Evolutionary conservation across 2,888 invertebrate genomes (phyloP), one percentile per base, ranked within the genome.

Genomic region (Napeogenes sylphis): DNA sequence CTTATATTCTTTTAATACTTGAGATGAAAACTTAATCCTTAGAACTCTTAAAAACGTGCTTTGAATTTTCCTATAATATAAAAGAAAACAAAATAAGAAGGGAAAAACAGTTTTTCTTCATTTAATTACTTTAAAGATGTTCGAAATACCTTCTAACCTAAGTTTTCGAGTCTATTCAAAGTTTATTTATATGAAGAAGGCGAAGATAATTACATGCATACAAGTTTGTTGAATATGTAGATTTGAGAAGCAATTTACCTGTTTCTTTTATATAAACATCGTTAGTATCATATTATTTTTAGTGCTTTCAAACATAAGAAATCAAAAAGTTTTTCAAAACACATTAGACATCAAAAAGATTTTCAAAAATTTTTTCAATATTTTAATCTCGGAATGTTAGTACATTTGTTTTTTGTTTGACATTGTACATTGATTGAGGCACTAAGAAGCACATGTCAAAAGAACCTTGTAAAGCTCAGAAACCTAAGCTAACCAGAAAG

Each of bases 111-210:
- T 30, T 51, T 51, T 51, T 2, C 30, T 8, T 51, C n/a, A 51
- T 51, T 51, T 0, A 51, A 51, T 51, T 51, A 51, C 51, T 51
- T 30, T 30, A 51, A 30, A 51, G 30, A 30, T 30, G 51, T 51
- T 51, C 8, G 30, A 12, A 51, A 51, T 30, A 30, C 21, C 51
- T 51, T 21, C 30, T 51, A 30, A 30, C 30, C 30, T 51, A 51
- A 30, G 51, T 51, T 51, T 51, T 42, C 8, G 30, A 21, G 30
- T 51, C 51, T 30, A 51, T 51, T 51, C 51, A 51, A 51, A 51
- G 51, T 51, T 51, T 21, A 21, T 51, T 51, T 51, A 30, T 51
- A 30, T 51, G 51, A 6, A 51, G 21, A 30, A 51, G 30, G 8
- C 21, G 51, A 51, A 51, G 30, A 30, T 51, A 51, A 21, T 21